Conservation (phyloP, 2,888 invertebrate species). For the Ischnura elegans region DNA sequence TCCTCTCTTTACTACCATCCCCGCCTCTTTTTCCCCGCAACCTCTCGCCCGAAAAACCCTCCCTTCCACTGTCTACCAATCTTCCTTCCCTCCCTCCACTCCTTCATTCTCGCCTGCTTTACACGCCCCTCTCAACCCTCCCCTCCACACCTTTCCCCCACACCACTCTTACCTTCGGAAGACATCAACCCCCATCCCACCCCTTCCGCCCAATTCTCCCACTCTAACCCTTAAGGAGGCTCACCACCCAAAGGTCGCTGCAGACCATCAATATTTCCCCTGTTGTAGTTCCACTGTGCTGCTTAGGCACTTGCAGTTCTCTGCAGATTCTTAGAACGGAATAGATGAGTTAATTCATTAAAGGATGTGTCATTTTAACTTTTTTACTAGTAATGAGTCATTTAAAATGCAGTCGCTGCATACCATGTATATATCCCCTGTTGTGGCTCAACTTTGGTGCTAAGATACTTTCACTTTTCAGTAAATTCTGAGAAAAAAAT, state of each 20-base stretch:
- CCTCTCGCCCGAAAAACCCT: not conserved
- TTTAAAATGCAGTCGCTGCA: too few relatives aligned
- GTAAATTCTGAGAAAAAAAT: too few relatives aligned
- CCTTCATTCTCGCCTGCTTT: not conserved
- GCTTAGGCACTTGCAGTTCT: too few relatives aligned
- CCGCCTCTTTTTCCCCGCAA: not conserved
- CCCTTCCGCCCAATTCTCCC: not conserved
- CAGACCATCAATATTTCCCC: not conserved
- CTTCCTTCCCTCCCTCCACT: not conserved
- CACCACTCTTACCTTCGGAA: not conserved
- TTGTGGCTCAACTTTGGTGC: too few relatives aligned
- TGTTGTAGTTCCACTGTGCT: conserved; percentile 21
- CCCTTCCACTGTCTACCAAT: not conserved
- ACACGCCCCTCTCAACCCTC: not conserved
- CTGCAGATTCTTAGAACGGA: too few relatives aligned
- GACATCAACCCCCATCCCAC: not conserved
- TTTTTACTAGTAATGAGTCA: too few relatives aligned
- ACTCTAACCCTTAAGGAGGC: conserved; percentile 5
- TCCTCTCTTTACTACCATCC: conserved; percentile 5
- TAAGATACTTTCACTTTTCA: too few relatives aligned
- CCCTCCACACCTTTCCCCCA: not conserved
- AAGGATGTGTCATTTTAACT: too few relatives aligned
- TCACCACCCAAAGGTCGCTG: not conserved
- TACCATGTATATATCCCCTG: too few relatives aligned
- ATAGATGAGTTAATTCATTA: too few relatives aligned